Conservation (phyloP, 35 echinoderm and acorn worm species). For the Chiridota heheva region DNA sequence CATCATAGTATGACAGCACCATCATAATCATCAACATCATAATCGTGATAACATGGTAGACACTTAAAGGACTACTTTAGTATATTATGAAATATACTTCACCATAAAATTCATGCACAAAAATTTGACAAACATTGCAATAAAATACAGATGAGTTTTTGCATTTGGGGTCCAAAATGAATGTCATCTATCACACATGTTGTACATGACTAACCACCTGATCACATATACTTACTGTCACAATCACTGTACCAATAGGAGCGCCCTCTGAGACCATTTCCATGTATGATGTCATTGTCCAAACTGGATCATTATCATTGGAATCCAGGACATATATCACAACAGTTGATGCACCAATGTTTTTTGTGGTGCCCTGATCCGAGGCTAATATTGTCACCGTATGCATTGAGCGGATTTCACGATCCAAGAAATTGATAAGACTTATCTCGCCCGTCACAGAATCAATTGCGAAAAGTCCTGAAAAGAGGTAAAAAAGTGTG, state of each 20-base stretch:
- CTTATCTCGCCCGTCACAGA: slow-evolving; percentile 56
- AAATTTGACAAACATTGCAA: no score
- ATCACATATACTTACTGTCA: slow-evolving; percentile 57
- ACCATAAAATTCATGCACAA: no score
- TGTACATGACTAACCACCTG: no score
- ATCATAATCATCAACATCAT: no score
- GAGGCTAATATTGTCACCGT: slow-evolving; percentile 66
- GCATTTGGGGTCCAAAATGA: no score
- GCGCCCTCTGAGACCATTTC: slow-evolving; percentile 33
- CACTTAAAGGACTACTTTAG: no score
- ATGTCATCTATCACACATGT: no score
- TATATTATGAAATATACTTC: no score
- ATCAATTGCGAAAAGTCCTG: slow-evolving; percentile 66
- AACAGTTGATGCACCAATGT: slow-evolving; percentile 24
- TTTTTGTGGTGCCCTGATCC: slow-evolving; percentile 62
- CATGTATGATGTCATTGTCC: slow-evolving; percentile 43
- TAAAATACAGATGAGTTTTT: no score
- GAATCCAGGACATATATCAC: slow-evolving; percentile 56
- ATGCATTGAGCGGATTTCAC: slow-evolving; percentile 54
- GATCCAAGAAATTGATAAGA: slow-evolving; percentile 46
- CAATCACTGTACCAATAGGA: slow-evolving; percentile 38
- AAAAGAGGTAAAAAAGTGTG: neutral
- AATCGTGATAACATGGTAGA: no score
- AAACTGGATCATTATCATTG: slow-evolving; percentile 82
- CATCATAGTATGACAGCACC: no score